Base-by-base conservation (phyloP, 2,797 vertebrate species). In the Sebastes steindachneri region DNA sequence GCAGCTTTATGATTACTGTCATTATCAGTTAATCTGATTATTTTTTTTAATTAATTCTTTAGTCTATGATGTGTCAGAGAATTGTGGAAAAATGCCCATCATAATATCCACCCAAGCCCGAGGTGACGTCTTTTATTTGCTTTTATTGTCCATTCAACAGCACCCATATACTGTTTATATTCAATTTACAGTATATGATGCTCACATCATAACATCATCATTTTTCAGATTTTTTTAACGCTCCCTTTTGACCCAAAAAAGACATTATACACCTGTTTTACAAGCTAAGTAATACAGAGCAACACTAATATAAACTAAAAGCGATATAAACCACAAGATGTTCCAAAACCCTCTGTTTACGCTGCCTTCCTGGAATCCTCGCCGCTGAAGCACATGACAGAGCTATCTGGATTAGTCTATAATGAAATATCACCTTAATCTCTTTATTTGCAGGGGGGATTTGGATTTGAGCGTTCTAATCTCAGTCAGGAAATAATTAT, bases 381-480 rank as follows among this genome's bases (percentile, higher is more conserved):
- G 53, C 77, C 51, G 19, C 82, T 77, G 76, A 80, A 82, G 69
- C 68, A 57, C 71, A 86, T 19, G 54, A 48, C 82, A 78, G 28
- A 29, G 72, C 37, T 60, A 11, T 82, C 31, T 74, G 90, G 92
- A 91, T 92, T 83, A 90, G 63, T 74, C 68, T 64, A 3, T 86
- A 71, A 91, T 88, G 84, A 93, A 91, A 88, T 81, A 85, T 90
- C 66, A 86, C 75, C 81, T 80, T 83, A 92, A 91, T 92, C 90
- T 87, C 80, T 82, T 48, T 75, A 79, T 91, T 83, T 84, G 54
- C 48, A 31, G 80, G 28, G 29, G 81, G 81, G 86, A 88, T 92
- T 90, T 88, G 70, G 73, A 67, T 25, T 65, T 66, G 55, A 73
- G 48, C 7, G 7, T 77, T 89, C 55, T 86, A 84, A 93, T 89